Base-by-base conservation (phyloP, 2,797 vertebrate species). In the Sebastes umbrosus region DNA sequence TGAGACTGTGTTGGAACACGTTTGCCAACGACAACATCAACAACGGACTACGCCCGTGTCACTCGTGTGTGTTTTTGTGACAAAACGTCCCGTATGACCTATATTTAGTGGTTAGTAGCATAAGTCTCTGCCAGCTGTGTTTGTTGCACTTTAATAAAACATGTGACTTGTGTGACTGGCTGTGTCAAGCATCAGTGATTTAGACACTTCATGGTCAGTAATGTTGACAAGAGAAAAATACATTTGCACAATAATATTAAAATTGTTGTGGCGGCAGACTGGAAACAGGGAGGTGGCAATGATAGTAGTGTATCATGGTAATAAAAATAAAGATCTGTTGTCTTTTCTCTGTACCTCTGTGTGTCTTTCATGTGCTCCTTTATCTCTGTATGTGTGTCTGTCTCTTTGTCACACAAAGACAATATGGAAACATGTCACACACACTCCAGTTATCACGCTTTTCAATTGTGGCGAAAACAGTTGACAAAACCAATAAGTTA, bases 401-500 rank as follows among this genome's bases (percentile, higher is more conserved):
- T 62, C 29, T 62, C 18, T 36, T 5, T 10, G 20, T 46, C 36
- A 62, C 36, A n/a, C 24, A 25, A 34, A 69, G 3, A 36, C 29
- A 69, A 69, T 34, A 64, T 34, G 22, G 46, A 27, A 6, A 52
- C 71, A 13, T n/a, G 36, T 63, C 66, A 46, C 54, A 64, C 50
- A 77, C 1, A 8, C 52, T 16, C n/a, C 59, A 73, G 9, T 34
- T 57, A 73, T 67, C 79, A 43, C 18, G 3, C 6, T 71, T 68
- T 74, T 57, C 57, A 75, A 46, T 64, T 64, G 73, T 6, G 52
- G n/a, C 12, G 3, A 14, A 63, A 76, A 50, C 24, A 6, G 31
- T 31, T 50, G 46, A 69, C 55, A 59, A 67, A 69, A 76, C 60
- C 72, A 69, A 84, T 69, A 65, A 74, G 54, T 32, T 13, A 25